Conservation (phyloP, 2,113 vertebrate species). For the Malurus cyaneus region DNA sequence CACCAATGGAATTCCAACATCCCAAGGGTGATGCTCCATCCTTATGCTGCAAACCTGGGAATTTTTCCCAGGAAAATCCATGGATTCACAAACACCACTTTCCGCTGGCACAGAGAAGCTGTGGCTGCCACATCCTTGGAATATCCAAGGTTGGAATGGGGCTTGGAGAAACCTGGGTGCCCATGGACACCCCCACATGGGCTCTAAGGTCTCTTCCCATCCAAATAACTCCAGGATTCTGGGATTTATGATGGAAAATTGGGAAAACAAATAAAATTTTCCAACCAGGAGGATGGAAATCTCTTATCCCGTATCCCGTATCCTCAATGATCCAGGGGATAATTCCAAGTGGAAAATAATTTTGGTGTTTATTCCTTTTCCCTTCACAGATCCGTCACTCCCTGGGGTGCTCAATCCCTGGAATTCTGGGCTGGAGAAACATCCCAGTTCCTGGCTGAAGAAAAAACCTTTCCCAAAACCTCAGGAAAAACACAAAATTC, state of each 20-base stretch:
- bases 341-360: neutral
- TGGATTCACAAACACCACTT: neutral
- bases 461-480: neutral
- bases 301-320: rapidly evolving
- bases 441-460: neutral
- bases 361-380: neutral
- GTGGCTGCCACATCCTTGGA: no score
- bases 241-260: neutral
- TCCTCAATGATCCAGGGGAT: neutral
- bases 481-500: neutral
- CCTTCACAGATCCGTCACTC: rapidly evolving
- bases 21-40: rapidly evolving
- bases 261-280: neutral
- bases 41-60: rapidly evolving
- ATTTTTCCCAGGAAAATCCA: neutral
- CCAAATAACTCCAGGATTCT: neutral
- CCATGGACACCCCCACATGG: neutral
- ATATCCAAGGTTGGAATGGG: neutral
- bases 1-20: neutral
- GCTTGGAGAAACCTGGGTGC: no score
- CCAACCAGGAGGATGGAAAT: neutral
- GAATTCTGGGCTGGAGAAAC: neutral
- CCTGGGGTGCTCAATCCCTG: neutral
- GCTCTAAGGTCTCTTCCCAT: neutral
- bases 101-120: no score